phyloP scores from a whole-genome alignment of 2,113 vertebrate genomes.

The Petroica traversi region DNA sequence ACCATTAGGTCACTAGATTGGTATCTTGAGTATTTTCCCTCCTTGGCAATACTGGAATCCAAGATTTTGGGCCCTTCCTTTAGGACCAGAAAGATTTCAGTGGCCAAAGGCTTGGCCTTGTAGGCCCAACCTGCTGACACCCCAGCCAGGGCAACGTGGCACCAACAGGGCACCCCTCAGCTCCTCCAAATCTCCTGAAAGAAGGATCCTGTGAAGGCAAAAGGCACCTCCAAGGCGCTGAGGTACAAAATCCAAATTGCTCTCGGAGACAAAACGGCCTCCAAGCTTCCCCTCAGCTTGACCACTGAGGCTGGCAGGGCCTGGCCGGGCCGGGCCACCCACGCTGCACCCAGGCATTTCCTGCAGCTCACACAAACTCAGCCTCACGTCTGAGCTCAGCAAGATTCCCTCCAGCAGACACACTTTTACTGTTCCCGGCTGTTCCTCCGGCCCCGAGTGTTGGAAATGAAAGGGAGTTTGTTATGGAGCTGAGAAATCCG shows the following conservation, averaged over 20 bases:
- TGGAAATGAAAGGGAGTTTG: slow-evolving; percentile 40
- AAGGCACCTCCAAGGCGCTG: background rate
- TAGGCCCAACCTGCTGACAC: accelerated
- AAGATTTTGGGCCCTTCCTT: background rate
- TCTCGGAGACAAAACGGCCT: background rate
- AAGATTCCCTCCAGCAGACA: slow-evolving; percentile 48
- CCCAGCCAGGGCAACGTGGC: accelerated
- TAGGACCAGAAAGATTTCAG: background rate
- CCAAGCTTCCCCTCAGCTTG: background rate
- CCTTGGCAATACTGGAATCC: background rate
- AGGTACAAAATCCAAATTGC: background rate
- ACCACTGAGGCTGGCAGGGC: background rate
- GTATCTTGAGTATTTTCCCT: background rate
- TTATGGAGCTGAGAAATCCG: slow-evolving; percentile 36
- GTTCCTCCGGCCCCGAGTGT: background rate
- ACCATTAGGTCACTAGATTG: accelerated
- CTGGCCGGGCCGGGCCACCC: slow-evolving; percentile 9
- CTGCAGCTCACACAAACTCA: background rate
- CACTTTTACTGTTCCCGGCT: slow-evolving; percentile 17
- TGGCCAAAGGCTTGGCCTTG: background rate
- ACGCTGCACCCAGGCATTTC: background rate
- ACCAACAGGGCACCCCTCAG: accelerated
- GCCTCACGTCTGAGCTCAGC: slow-evolving; percentile 14
- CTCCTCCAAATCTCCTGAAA: background rate
- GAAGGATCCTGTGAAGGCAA: background rate